phyloP scores from a whole-genome alignment of 2,113 vertebrate genomes.

The Corythornis vintsioides region DNA sequence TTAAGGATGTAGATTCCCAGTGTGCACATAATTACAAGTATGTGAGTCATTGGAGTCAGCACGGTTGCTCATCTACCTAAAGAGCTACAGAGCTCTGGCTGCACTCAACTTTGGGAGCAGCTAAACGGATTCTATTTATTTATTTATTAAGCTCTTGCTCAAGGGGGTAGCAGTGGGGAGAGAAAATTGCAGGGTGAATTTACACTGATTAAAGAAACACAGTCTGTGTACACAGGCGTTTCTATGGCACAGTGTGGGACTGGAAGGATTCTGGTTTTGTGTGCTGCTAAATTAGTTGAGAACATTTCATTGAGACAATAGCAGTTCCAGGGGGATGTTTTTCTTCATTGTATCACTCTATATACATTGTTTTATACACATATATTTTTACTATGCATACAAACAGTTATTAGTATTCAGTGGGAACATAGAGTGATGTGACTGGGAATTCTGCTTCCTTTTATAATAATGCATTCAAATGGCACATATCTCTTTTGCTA shows the following conservation, averaged over 20 bases:
- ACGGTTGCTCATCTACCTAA: slow-evolving; percentile 63
- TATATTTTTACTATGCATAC: not conserved
- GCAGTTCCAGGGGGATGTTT: slow-evolving; percentile 22
- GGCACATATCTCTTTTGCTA: not conserved
- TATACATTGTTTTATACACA: slow-evolving; percentile 12
- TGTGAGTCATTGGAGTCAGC: slow-evolving; percentile 62
- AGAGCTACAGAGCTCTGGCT: slow-evolving; percentile 56
- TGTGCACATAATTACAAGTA: slow-evolving; percentile 67
- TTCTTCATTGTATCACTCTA: not conserved
- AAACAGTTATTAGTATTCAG: slow-evolving; percentile 22
- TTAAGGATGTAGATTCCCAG: slow-evolving; percentile 62
- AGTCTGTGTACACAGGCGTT: not conserved
- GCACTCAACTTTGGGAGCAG: not conserved
- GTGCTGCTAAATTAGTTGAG: slow-evolving; percentile 17
- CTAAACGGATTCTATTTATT: slow-evolving; percentile 6
- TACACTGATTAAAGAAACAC: slow-evolving; percentile 48
- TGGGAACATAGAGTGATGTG: not conserved
- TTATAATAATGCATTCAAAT: not conserved
- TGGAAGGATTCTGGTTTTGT: slow-evolving; percentile 52
- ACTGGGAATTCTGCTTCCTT: slow-evolving; percentile 29
- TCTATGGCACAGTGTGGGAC: slow-evolving; percentile 51
- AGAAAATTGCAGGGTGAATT: slow-evolving; percentile 63
- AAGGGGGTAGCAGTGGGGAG: slow-evolving; percentile 23
- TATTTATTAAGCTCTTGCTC: slow-evolving; percentile 26
- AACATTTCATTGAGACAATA: slow-evolving; percentile 38